These are phyloP conservation scores for Leiothrix lutea DNA, from an alignment of 2,113 vertebrate genomes.

Conservation along the genomic window DNA sequence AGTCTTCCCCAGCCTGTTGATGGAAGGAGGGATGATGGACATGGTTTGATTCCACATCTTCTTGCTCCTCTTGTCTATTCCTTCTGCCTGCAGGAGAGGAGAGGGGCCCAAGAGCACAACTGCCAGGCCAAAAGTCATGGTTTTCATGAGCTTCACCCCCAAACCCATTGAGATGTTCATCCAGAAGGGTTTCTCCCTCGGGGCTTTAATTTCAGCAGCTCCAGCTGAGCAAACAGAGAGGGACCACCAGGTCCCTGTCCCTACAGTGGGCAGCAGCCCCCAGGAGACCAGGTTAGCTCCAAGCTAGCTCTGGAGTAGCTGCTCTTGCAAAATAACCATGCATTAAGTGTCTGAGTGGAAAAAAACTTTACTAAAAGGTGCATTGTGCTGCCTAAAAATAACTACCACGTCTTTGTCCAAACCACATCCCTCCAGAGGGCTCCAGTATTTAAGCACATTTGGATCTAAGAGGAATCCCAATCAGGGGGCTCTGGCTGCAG, in stretches of 20 bases:
- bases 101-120: background rate
- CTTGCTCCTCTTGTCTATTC: background rate
- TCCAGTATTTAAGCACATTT: constrained; percentile 3
- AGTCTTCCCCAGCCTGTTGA: background rate
- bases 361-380: constrained; percentile 54
- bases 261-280: background rate
- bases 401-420: constrained; percentile 19
- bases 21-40: background rate
- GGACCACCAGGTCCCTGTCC: background rate
- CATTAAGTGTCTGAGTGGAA: constrained; percentile 24
- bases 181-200: fast-evolving
- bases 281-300: background rate
- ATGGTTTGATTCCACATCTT: background rate
- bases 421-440: constrained; percentile 38
- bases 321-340: background rate
- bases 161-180: background rate
- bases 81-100: background rate
- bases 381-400: constrained; percentile 64
- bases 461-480: constrained; percentile 33
- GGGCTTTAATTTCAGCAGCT: background rate
- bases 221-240: background rate
- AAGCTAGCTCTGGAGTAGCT: background rate
- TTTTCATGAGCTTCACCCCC: background rate
- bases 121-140: background rate
- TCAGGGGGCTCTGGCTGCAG: constrained; percentile 5